phyloP scores from a whole-genome alignment of 2,888 invertebrate species.

The Graphium colonna region DNA sequence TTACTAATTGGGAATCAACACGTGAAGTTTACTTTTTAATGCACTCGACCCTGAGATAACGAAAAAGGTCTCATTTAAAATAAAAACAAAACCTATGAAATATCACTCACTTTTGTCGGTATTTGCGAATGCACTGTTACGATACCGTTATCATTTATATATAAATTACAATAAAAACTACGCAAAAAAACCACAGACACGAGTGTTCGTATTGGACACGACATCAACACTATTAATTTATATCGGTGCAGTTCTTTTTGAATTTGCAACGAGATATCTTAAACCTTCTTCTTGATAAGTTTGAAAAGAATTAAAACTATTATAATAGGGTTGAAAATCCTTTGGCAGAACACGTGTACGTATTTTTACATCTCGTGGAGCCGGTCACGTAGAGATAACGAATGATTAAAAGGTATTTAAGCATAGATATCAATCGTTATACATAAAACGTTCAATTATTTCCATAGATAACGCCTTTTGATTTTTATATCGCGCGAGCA shows the following conservation, averaged over 20 bases:
- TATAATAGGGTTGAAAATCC: constrained; percentile 24
- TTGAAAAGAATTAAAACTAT: constrained; percentile 17
- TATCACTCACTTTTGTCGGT: too few relatives aligned
- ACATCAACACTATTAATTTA: not conserved
- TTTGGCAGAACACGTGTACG: constrained; percentile 18
- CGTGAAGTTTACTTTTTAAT: too few relatives aligned
- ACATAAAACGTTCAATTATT: not conserved
- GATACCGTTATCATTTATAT: too few relatives aligned
- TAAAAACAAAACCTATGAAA: too few relatives aligned
- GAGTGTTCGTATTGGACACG: not conserved
- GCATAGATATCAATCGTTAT: constrained; percentile 5
- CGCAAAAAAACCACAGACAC: not conserved
- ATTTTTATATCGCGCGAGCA: too few relatives aligned
- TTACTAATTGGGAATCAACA: too few relatives aligned
- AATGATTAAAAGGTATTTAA: constrained; percentile 30
- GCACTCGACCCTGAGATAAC: too few relatives aligned
- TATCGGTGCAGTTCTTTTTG: not conserved
- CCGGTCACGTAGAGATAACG: constrained; percentile 34
- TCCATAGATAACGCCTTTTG: too few relatives aligned
- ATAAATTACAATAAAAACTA: too few relatives aligned
- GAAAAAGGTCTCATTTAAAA: too few relatives aligned
- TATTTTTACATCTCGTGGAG: constrained; percentile 25
- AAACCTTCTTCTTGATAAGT: not conserved
- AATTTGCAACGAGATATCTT: not conserved
- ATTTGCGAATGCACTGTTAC: too few relatives aligned